phyloP scores from a whole-genome alignment of 2,888 invertebrate species.

The Willowsia nigromaculata region DNA sequence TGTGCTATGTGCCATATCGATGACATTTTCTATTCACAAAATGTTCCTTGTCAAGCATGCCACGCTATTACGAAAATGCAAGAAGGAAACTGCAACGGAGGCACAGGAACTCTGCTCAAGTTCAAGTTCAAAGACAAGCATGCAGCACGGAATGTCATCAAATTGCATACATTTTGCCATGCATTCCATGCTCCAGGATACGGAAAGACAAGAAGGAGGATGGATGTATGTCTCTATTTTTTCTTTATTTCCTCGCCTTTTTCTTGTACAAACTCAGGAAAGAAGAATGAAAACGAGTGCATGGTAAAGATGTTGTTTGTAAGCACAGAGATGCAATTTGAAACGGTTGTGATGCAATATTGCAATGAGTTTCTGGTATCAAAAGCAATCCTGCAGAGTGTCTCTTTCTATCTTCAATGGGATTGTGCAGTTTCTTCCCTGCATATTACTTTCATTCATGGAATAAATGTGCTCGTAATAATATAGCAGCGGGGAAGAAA shows the following conservation, averaged over 20 bases:
- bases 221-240: conserved; percentile 5
- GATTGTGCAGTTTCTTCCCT: not conserved
- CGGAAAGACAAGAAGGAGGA: not conserved
- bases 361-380: conserved; percentile 13
- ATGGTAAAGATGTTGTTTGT: not conserved
- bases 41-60: conserved; percentile 1
- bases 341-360: conserved; percentile 5
- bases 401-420: not conserved
- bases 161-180: conserved; percentile 37
- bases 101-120: not conserved
- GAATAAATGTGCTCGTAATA: not conserved
- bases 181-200: not conserved
- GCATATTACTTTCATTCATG: not conserved
- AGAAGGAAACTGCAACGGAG: conserved; percentile 14
- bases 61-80: not conserved
- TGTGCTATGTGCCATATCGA: not conserved
- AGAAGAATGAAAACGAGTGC: not conserved
- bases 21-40: conserved; percentile 38
- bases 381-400: conserved; percentile 46
- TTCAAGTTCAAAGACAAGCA: conserved; percentile 55
- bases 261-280: not conserved
- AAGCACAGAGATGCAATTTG: not conserved
- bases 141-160: conserved; percentile 12
- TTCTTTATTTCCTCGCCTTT: conserved; percentile 13
- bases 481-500: conserved; percentile 30